Percentiles rank a stretch among this genome's conserved stretches.
phyloP scores from a whole-genome alignment of 2,888 invertebrate species.

The Sepiola atlantica region DNA sequence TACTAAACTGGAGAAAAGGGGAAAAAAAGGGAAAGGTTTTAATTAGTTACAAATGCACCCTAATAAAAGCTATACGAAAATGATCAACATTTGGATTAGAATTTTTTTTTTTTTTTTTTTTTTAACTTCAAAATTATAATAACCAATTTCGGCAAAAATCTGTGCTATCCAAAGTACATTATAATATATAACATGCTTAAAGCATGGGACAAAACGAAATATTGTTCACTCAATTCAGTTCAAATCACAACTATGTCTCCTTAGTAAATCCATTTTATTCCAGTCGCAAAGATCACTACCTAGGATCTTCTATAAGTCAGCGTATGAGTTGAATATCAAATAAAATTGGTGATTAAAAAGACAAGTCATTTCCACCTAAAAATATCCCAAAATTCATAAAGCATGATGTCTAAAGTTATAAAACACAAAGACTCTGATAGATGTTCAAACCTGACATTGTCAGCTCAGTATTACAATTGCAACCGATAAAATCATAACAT shows the following conservation, averaged over 20 bases:
- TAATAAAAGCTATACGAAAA: background rate
- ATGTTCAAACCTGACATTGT: background rate
- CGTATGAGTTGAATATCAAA: background rate
- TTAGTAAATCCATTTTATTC: background rate
- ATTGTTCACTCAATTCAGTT: no score
- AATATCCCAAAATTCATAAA: background rate
- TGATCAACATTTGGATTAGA: slow-evolving; percentile 24
- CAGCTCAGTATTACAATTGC: no score
- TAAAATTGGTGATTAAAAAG: background rate
- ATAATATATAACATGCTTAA: background rate
- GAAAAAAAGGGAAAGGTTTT: no score
- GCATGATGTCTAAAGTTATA: background rate
- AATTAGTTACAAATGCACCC: background rate
- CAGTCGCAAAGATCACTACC: background rate
- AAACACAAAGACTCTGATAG: background rate
- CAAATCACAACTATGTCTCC: background rate
- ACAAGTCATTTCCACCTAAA: background rate
- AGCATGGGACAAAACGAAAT: background rate
- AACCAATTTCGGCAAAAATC: background rate
- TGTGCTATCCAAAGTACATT: background rate
- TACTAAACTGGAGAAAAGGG: background rate
- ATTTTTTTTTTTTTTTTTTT: no score
- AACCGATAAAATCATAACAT: no score
- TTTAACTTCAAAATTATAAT: background rate
- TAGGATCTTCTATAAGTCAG: background rate